A percentile compares a stretch with the other conserved stretches of the same genome.
Conservation (phyloP, 2,888 invertebrate genomes). For the Brachylomia viminalis region DNA sequence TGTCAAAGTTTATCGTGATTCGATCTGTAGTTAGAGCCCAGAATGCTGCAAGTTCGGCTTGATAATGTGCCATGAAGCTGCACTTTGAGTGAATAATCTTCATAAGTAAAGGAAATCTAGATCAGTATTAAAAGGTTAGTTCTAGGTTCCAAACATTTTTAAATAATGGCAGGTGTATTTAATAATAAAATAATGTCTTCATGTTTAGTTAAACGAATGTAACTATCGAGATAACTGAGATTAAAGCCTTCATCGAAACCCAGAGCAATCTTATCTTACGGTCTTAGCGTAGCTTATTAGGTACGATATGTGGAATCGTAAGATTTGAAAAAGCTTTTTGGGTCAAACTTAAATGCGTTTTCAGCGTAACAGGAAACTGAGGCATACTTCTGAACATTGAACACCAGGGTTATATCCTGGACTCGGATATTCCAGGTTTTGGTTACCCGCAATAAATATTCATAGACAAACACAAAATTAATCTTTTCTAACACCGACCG, state of each 20-base stretch:
- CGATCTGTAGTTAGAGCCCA: constrained; percentile 43
- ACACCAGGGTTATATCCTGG: constrained; percentile 47
- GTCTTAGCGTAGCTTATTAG: constrained; percentile 26
- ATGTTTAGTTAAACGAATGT: background rate
- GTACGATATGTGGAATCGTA: constrained; percentile 15
- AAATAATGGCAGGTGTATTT: background rate
- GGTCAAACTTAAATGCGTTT: constrained; percentile 48
- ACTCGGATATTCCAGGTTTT: constrained; percentile 41
- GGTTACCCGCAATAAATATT: constrained; percentile 64
- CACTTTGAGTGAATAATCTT: constrained; percentile 17
- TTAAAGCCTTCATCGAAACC: constrained; percentile 16
- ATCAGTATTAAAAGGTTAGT: constrained; percentile 14
- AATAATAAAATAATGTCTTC: background rate
- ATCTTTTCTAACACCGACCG: constrained; percentile 64
- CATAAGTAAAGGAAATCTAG: constrained; percentile 14
- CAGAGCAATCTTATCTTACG: constrained; percentile 24
- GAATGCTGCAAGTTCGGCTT: constrained; percentile 32
- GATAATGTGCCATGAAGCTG: constrained; percentile 28
- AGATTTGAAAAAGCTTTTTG: constrained; percentile 38
- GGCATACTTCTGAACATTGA: constrained; percentile 48
- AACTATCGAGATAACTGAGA: background rate
- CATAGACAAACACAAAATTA: constrained; percentile 67
- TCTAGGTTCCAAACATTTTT: background rate
- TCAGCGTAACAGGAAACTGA: constrained; percentile 48
- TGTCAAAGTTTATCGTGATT: constrained; percentile 59